A percentile compares a stretch with the other conserved stretches of the same genome.
These are phyloP conservation scores for Lophius piscatorius DNA, from an alignment of 2,113 vertebrate genomes.

Conservation along the genomic window DNA sequence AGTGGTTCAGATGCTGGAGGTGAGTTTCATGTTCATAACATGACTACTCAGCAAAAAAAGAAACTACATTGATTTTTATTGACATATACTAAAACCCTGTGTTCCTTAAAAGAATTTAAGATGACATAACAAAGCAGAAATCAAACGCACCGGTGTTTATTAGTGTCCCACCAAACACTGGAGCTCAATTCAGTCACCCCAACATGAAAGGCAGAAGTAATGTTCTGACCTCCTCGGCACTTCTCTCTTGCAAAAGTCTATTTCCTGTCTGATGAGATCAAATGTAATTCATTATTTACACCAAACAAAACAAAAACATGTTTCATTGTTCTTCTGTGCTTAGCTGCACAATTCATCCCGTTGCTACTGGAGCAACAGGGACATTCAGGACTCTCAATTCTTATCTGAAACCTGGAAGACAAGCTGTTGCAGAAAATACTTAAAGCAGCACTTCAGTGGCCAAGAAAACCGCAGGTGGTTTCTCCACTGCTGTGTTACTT, in stretches of 20 bases:
- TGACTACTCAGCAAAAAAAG: constrained; percentile 9
- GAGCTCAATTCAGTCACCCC: background rate
- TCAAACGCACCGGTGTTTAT: background rate
- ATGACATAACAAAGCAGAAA: constrained; percentile 7
- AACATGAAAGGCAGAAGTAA: constrained; percentile 6
- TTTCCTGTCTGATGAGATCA: background rate
- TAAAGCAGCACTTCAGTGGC: constrained; percentile 4
- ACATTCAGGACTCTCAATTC: constrained; percentile 5
- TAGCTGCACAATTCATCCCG: constrained; percentile 10
- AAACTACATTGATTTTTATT: constrained; percentile 1
- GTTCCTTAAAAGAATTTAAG: background rate
- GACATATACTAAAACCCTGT: background rate
- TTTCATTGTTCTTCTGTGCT: background rate
- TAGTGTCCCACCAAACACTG: background rate
- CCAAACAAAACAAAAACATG: background rate
- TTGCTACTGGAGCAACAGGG: constrained; percentile 1
- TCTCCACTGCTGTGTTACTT: constrained; percentile 25
- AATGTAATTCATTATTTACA: constrained; percentile 8
- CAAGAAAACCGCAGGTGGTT: constrained; percentile 55
- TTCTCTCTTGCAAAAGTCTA: background rate
- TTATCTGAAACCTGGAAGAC: constrained; percentile 50
- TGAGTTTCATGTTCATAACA: constrained; percentile 69
- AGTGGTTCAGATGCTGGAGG: constrained; percentile 96
- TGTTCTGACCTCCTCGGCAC: constrained; percentile 4
- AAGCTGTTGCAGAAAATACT: constrained; percentile 29